Percentiles rank a stretch among this genome's conserved stretches.
Evolutionary conservation across 1,140 invertebrate species (phyloP).

Genomic region (Gyrodactylus bullatarudis): DNA sequence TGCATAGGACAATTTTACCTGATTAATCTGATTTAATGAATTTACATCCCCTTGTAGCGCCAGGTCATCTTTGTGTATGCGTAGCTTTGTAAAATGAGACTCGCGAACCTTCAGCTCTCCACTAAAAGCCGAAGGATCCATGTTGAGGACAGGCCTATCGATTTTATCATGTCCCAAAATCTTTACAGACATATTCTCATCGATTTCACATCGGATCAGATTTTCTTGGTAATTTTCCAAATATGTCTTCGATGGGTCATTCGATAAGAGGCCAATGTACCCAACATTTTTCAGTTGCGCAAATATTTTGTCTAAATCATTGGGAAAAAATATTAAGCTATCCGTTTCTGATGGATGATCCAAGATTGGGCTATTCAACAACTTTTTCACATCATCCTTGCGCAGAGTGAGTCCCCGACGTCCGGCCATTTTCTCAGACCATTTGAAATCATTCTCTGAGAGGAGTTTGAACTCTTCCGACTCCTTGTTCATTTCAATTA

Average conservation of each 20-base stretch:
- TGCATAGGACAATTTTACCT: neutral
- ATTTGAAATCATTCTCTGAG: neutral
- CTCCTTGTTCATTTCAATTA: neutral
- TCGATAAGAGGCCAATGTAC: neutral
- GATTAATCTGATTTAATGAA: neutral
- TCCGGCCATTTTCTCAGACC: neutral
- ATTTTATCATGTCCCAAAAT: neutral
- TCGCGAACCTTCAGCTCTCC: neutral
- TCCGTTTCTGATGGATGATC: neutral
- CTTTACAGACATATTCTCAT: neutral
- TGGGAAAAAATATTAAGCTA: neutral
- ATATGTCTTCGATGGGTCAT: neutral
- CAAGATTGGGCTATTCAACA: neutral
- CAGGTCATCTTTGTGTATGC: neutral
- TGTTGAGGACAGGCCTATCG: neutral
- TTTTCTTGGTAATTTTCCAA: neutral
- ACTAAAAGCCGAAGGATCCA: neutral
- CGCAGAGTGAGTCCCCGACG: neutral
- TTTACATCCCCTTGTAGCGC: neutral
- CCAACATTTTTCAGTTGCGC: neutral
- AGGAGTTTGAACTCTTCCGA: neutral
- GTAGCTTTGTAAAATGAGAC: neutral
- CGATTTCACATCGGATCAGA: neutral
- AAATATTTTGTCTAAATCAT: neutral
- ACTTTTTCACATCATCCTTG: neutral